Evolutionary conservation across 2,113 vertebrate genomes (phyloP), one percentile per base, ranked within the genome.

Genomic region (Illadopsis cleaveri): DNA sequence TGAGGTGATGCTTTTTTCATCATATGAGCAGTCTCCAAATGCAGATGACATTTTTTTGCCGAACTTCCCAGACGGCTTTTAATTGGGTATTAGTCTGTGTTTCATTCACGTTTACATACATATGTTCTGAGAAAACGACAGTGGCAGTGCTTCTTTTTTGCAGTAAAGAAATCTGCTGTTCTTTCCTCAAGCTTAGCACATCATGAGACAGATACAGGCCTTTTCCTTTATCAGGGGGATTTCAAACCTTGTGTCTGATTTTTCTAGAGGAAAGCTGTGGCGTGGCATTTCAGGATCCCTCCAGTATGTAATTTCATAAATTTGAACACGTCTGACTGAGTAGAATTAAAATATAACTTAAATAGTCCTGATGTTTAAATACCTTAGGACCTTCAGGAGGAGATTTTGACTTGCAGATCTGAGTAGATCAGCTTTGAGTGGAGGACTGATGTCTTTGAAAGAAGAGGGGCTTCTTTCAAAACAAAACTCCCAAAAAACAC

Each of bases 21-120:
- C 7, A 13, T 13, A 8, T 28, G 24, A 80, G 8, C 44, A 31
- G 11, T 47, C 37, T 82, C 48, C 64, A 89, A 48, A 73, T 50
- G 37, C 23, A 47, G 71, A 47, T 47, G 66, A 40, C 0, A 0
- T 42, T 90, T 30, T 62, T 66, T 28, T 76, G 7, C 58, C 3
- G 7, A 48, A 56, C 10, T 82, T 87, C 12, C 42, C 60, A 50
- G 28, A 7, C 51, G 23, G 23, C 15, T 71, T 90, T 91, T 42
- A 56, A 25, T 14, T 72, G 33, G 24, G 25, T 45, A n/a, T 68
- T 33, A 54, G 6, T 21, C 16, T 66, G 25, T 79, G 42, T 18
- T 66, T 71, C 24, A 13, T 58, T 53, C 10, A 12, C 0, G 0
- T 78, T 54, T 75, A 30, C 9, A 6, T 42, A n/a, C 5, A 10